Evolutionary conservation across 1,140 invertebrate species (phyloP).

Genomic region (Cryptotermes secundus): DNA sequence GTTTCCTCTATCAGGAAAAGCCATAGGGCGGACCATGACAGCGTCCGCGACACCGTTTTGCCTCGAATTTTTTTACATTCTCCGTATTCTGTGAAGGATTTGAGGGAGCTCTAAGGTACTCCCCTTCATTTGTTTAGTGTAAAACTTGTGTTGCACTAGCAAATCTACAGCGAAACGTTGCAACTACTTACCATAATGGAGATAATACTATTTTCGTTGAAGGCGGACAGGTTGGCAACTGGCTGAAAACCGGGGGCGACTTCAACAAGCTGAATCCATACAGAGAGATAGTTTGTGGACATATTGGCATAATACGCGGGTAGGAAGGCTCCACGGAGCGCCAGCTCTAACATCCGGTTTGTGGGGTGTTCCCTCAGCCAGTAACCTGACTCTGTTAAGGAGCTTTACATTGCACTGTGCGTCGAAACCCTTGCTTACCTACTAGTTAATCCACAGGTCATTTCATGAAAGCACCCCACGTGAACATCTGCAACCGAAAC

Average conservation of each 20-base stretch:
- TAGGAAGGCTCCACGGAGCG: slow-evolving; percentile 53
- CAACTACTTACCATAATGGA: slow-evolving; percentile 39
- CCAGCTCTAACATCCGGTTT: slow-evolving; percentile 47
- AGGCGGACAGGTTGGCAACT: slow-evolving; percentile 34
- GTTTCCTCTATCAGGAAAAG: too few relatives aligned
- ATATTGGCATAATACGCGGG: slow-evolving; percentile 50
- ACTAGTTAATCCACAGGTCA: neutral
- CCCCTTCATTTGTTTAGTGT: too few relatives aligned
- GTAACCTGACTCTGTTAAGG: slow-evolving; percentile 45
- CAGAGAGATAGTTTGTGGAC: slow-evolving; percentile 47
- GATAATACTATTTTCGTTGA: slow-evolving; percentile 39
- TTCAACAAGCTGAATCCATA: slow-evolving; percentile 54
- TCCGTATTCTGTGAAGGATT: too few relatives aligned
- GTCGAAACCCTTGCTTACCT: slow-evolving; percentile 35
- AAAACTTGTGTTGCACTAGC: too few relatives aligned
- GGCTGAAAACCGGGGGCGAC: slow-evolving; percentile 25
- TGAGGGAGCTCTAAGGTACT: too few relatives aligned
- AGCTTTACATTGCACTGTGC: slow-evolving; percentile 36
- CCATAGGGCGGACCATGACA: too few relatives aligned
- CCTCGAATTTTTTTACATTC: too few relatives aligned
- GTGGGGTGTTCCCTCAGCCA: slow-evolving; percentile 44
- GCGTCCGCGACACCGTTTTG: too few relatives aligned
- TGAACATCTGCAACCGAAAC: too few relatives aligned
- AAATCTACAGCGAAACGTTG: neutral
- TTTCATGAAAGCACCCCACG: too few relatives aligned